phyloP scores from a whole-genome alignment of 2,113 vertebrate species.

The Brachionichthys hirsutus region DNA sequence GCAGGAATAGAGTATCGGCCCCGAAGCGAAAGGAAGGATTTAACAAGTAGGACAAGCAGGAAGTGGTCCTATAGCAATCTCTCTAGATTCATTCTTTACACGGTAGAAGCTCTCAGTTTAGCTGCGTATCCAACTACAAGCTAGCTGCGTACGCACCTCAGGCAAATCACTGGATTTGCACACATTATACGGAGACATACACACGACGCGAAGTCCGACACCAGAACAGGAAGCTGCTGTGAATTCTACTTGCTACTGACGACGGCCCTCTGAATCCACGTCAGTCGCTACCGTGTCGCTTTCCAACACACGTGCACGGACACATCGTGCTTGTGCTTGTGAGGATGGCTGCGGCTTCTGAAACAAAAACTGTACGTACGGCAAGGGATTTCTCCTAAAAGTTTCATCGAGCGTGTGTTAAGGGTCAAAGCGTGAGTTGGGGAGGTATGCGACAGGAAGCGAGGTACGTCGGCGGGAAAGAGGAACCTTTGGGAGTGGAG shows the following conservation, averaged over 20 bases:
- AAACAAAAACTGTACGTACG: neutral
- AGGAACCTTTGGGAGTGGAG: conserved; percentile 45
- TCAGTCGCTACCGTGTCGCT: too few relatives aligned
- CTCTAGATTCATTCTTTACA: too few relatives aligned
- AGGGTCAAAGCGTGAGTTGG: conserved; percentile 3
- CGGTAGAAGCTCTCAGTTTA: too few relatives aligned
- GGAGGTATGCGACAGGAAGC: conserved; percentile 57
- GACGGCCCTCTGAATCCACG: conserved; percentile 30
- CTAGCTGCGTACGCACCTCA: too few relatives aligned
- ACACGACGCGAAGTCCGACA: neutral
- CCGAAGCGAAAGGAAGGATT: too few relatives aligned
- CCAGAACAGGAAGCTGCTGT: neutral
- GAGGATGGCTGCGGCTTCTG: conserved; percentile 15
- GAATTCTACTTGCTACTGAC: neutral
- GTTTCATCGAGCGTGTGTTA: conserved; percentile 14
- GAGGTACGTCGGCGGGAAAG: conserved; percentile 41
- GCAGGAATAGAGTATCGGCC: too few relatives aligned
- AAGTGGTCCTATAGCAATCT: too few relatives aligned
- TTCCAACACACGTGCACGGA: conserved; percentile 20
- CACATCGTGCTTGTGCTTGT: conserved; percentile 23
- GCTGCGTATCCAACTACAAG: too few relatives aligned
- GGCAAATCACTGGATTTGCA: neutral
- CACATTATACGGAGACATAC: too few relatives aligned
- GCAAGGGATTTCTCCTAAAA: too few relatives aligned
- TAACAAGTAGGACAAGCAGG: too few relatives aligned